Conservation (phyloP, 1,140 invertebrate species). For the Alviniconcha marisindica region DNA sequence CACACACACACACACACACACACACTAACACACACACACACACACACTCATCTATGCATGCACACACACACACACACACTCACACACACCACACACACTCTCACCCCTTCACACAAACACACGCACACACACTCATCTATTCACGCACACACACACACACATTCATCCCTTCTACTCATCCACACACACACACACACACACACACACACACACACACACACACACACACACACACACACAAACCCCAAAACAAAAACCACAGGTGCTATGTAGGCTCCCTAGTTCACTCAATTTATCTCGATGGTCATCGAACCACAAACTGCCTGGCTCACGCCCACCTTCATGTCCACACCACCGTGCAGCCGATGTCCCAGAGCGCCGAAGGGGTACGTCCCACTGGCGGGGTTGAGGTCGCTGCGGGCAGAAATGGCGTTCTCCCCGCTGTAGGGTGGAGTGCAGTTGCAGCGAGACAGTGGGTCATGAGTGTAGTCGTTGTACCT, state of each 20-base stretch:
- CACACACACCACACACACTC: too few relatives aligned
- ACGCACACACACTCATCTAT: too few relatives aligned
- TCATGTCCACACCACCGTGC: slow-evolving; percentile 83
- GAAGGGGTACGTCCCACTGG: slow-evolving; percentile 83
- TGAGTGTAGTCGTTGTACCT: slow-evolving; percentile 85
- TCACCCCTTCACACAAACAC: too few relatives aligned
- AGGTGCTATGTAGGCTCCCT: too few relatives aligned
- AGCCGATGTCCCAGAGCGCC: slow-evolving; percentile 81
- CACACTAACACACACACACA: too few relatives aligned
- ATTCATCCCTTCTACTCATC: background rate
- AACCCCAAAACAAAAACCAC: too few relatives aligned
- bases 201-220: background rate
- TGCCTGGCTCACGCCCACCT: too few relatives aligned
- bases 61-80: too few relatives aligned
- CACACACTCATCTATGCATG: too few relatives aligned
- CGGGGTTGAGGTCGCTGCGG: slow-evolving; percentile 83
- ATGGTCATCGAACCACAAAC: too few relatives aligned
- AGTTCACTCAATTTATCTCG: too few relatives aligned
- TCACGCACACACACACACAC: slow-evolving; percentile 13
- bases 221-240: slow-evolving; percentile 14
- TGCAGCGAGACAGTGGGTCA: slow-evolving; percentile 83
- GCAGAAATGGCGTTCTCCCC: slow-evolving; percentile 85
- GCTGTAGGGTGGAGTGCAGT: slow-evolving; percentile 85
- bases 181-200: background rate
- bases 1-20: too few relatives aligned